phyloP scores from a whole-genome alignment of 2,888 invertebrate genomes.

The Drosophila macrospina region DNA sequence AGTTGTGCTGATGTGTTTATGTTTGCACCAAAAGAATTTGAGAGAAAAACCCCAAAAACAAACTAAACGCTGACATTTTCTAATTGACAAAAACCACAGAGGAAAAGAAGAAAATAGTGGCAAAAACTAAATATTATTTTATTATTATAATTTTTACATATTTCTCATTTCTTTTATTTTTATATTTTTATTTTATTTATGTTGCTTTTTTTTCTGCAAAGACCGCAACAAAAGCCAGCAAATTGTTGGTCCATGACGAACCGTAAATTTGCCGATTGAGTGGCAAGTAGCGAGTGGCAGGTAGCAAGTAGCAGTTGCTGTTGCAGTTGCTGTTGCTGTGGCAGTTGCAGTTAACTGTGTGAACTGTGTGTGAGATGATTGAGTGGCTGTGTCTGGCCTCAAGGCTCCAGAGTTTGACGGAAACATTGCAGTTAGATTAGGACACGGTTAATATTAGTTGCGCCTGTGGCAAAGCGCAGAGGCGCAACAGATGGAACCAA shows the following conservation, averaged over 20 bases:
- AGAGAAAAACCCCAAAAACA: conserved; percentile 14
- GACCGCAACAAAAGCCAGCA: conserved; percentile 47
- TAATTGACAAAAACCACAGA: conserved; percentile 20
- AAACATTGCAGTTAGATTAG: conserved; percentile 41
- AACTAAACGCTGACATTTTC: conserved; percentile 13
- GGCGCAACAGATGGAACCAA: conserved; percentile 51
- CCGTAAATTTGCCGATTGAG: conserved; percentile 60
- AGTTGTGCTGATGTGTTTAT: conserved; percentile 73
- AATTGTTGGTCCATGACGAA: conserved; percentile 32
- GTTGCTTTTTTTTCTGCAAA: conserved; percentile 14
- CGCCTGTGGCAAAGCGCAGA: conserved; percentile 7
- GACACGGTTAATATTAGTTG: conserved; percentile 52
- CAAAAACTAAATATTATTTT: conserved; percentile 52
- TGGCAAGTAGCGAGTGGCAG: conserved; percentile 53
- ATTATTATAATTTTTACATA: conserved; percentile 33
- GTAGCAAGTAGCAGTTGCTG: conserved; percentile 16
- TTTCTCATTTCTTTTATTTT: neutral
- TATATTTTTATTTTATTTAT: too few relatives aligned
- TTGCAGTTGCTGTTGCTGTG: conserved; percentile 1
- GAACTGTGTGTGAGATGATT: conserved; percentile 57
- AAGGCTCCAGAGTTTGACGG: neutral
- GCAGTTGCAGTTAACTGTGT: conserved; percentile 36
- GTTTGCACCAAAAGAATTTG: conserved; percentile 44
- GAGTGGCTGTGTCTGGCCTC: conserved; percentile 38
- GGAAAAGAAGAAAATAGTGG: neutral